Percentiles rank a stretch among this genome's conserved stretches.
Conservation (phyloP, 1,140 invertebrate species). For the Semibalanus balanoides region DNA sequence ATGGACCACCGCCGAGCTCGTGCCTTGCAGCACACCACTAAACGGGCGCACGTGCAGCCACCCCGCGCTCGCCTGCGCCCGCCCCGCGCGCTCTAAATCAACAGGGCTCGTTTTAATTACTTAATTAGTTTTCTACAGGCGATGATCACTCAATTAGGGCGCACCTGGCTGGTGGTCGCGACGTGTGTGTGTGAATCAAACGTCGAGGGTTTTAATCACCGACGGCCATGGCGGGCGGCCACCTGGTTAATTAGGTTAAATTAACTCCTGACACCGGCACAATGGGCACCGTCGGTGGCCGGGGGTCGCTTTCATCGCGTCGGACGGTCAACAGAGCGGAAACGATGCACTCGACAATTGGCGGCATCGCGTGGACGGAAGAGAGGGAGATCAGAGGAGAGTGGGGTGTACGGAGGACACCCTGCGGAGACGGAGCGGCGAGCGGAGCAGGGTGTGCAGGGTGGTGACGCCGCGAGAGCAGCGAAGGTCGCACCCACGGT, state of each 20-base stretch:
- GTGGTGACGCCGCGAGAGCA: too few species aligned
- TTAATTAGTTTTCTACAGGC: background rate
- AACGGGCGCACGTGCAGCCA: background rate
- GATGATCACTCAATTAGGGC: background rate
- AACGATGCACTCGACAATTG: background rate
- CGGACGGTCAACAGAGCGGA: background rate
- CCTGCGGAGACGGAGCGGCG: too few species aligned
- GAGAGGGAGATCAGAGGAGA: background rate
- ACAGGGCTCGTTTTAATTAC: background rate
- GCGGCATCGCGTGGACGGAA: background rate
- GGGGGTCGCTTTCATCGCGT: background rate
- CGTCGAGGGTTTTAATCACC: background rate
- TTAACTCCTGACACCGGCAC: background rate
- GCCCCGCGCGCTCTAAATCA: background rate
- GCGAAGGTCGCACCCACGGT: too few species aligned
- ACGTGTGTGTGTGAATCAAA: background rate
- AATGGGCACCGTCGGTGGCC: background rate
- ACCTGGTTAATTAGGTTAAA: constrained; percentile 2
- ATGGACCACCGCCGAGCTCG: background rate
- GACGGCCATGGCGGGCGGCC: too few species aligned
- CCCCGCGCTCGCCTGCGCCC: too few species aligned
- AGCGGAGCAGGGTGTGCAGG: too few species aligned
- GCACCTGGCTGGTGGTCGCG: background rate
- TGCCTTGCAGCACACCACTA: background rate
- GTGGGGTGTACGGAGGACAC: too few species aligned